Evolutionary conservation across 2,888 invertebrate species (phyloP).

Genomic region (Nemapogon koenigi): DNA sequence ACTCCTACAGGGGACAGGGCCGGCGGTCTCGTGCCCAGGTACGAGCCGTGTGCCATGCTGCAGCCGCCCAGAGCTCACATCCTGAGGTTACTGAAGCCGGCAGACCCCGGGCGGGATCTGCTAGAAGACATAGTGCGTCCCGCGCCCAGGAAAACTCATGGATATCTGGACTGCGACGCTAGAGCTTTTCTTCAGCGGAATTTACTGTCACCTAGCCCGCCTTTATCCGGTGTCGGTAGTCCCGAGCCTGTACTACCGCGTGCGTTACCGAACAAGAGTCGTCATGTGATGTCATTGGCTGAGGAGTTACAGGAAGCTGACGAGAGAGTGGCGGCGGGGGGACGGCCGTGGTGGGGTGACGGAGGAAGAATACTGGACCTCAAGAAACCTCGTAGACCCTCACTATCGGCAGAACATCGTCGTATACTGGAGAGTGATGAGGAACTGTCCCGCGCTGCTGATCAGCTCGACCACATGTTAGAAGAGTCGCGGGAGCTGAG

Average conservation of each 20-base stretch:
- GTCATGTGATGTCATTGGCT: conserved; percentile 33
- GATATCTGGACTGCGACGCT: conserved; percentile 49
- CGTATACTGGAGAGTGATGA: conserved; percentile 34
- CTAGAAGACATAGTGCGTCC: conserved; percentile 52
- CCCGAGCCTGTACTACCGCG: not conserved
- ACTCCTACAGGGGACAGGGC: conserved; percentile 43
- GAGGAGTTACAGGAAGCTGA: conserved; percentile 52
- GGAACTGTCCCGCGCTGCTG: conserved; percentile 31
- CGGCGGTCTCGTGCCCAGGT: conserved; percentile 41
- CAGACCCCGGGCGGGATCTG: conserved; percentile 43
- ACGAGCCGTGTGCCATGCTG: conserved; percentile 35
- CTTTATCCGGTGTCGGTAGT: conserved; percentile 12
- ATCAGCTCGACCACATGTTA: conserved; percentile 47
- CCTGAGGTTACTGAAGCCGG: conserved; percentile 43
- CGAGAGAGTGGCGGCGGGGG: conserved; percentile 24
- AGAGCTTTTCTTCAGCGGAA: conserved; percentile 45
- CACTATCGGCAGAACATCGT: conserved; percentile 22
- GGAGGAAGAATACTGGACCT: conserved; percentile 4
- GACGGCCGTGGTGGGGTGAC: conserved; percentile 25
- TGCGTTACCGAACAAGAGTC: not conserved
- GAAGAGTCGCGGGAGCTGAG: conserved; percentile 51
- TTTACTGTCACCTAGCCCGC: conserved; percentile 38
- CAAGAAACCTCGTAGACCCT: no score
- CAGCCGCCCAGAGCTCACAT: conserved; percentile 45
- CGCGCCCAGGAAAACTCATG: conserved; percentile 36